These are phyloP conservation scores for Metopolophium dirhodum DNA, from an alignment of 1,140 invertebrate species.

Conservation along the genomic window DNA sequence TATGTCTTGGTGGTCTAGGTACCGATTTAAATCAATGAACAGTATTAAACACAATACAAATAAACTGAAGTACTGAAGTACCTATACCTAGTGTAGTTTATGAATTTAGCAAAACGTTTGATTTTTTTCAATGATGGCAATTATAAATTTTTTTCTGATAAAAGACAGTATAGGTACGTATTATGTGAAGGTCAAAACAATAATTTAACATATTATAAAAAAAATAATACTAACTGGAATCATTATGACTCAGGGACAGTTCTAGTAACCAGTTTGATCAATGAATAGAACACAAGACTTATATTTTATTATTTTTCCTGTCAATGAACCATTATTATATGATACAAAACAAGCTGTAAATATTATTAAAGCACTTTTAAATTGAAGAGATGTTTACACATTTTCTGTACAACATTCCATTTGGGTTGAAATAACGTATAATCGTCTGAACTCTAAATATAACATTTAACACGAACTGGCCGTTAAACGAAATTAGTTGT, in stretches of 20 bases:
- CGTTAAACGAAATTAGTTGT: not conserved
- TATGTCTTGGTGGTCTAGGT: not conserved
- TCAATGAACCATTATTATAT: constrained; percentile 27
- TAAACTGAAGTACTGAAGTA: not conserved
- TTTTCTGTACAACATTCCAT: not conserved
- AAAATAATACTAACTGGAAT: constrained; percentile 11
- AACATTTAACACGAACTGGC: not conserved
- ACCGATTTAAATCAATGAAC: not conserved
- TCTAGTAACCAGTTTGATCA: constrained; percentile 26
- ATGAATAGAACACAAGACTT: not conserved
- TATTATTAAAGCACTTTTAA: not conserved
- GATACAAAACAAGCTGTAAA: constrained; percentile 6
- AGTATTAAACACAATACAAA: not conserved
- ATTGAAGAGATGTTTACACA: not conserved
- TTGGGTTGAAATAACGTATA: not conserved
- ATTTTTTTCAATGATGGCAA: not conserved
- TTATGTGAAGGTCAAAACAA: constrained; percentile 1
- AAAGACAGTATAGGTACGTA: not conserved
- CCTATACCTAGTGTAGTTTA: not conserved
- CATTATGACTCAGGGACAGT: constrained; percentile 24
- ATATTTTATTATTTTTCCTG: constrained; percentile 5
- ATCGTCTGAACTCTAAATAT: not conserved
- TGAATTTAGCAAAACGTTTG: constrained; percentile 5
- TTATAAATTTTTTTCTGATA: not conserved
- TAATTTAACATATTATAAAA: constrained; percentile 3